A percentile compares a stretch with the other conserved stretches of the same genome.
Evolutionary conservation across 1,140 invertebrate species (phyloP).

Genomic region (Belonocnema kinseyi): DNA sequence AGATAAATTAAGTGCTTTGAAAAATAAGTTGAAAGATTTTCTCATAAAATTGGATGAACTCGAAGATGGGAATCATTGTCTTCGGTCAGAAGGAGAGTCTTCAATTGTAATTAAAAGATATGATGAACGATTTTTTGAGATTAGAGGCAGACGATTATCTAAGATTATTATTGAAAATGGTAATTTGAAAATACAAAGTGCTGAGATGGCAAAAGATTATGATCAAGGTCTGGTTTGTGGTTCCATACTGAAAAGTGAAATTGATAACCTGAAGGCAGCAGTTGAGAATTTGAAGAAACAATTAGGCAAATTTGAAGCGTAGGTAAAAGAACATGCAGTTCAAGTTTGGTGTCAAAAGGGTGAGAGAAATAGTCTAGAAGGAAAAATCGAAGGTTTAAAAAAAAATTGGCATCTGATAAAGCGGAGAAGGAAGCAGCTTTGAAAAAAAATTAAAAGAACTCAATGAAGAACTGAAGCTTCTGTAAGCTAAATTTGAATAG

Average conservation of each 20-base stretch:
- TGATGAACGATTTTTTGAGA: neutral
- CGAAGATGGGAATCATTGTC: conserved; percentile 38
- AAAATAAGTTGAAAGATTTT: conserved; percentile 54
- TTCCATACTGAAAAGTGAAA: neutral
- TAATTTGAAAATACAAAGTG: neutral
- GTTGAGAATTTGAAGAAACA: neutral
- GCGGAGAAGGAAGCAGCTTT: conserved; percentile 34
- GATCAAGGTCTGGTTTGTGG: neutral
- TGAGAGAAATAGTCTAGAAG: neutral
- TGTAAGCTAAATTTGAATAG: conserved; percentile 51
- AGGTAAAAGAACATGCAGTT: neutral
- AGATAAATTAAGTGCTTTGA: conserved; percentile 42
- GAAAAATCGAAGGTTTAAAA: conserved; percentile 41
- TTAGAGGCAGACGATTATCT: neutral
- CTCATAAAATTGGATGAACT: conserved; percentile 40
- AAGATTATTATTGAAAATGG: neutral
- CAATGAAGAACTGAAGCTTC: conserved; percentile 42
- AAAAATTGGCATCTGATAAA: conserved; percentile 41
- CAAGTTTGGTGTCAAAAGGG: neutral
- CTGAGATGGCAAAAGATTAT: neutral
- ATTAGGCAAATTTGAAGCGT: neutral
- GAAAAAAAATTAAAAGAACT: conserved; percentile 12
- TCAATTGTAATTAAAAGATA: neutral
- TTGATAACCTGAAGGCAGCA: neutral
- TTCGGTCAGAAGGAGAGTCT: neutral